phyloP scores from a whole-genome alignment of 1,140 invertebrate genomes.

The Brachystomella parvula region DNA sequence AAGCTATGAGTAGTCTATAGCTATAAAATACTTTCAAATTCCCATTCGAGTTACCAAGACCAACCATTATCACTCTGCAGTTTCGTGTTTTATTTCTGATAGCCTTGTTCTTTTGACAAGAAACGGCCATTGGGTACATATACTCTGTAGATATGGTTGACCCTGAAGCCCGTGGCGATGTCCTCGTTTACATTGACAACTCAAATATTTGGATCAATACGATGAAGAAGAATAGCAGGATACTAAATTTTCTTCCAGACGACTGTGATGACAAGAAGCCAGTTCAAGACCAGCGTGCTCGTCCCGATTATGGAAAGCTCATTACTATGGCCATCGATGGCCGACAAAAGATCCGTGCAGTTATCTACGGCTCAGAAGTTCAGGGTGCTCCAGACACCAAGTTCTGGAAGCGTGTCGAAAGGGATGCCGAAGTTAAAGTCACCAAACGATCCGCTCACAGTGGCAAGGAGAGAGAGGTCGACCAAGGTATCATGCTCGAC shows the following conservation, averaged over 20 bases:
- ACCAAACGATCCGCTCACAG: constrained; percentile 16
- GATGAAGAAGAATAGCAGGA: constrained; percentile 15
- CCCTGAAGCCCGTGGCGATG: not conserved
- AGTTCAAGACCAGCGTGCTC: constrained; percentile 12
- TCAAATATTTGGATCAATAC: constrained; percentile 32
- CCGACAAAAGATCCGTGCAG: constrained; percentile 12
- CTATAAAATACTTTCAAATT: too few species aligned
- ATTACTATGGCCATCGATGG: constrained; percentile 6
- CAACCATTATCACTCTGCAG: too few species aligned
- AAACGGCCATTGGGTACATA: too few species aligned
- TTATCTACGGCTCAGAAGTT: constrained; percentile 28
- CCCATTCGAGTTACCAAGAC: too few species aligned
- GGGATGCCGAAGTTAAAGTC: constrained; percentile 21
- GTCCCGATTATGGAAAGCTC: constrained; percentile 24
- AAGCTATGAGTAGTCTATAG: too few species aligned
- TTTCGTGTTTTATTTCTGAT: too few species aligned
- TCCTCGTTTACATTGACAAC: constrained; percentile 32
- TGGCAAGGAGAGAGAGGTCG: constrained; percentile 23
- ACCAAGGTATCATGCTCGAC: constrained; percentile 24
- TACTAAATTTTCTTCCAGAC: constrained; percentile 12
- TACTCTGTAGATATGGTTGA: not conserved
- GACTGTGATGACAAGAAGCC: too few species aligned
- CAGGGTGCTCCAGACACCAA: constrained; percentile 24
- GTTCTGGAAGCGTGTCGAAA: constrained; percentile 28
- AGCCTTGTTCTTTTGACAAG: too few species aligned